phyloP scores from a whole-genome alignment of 2,888 invertebrate species.

The Leptinotarsa peninsularis region DNA sequence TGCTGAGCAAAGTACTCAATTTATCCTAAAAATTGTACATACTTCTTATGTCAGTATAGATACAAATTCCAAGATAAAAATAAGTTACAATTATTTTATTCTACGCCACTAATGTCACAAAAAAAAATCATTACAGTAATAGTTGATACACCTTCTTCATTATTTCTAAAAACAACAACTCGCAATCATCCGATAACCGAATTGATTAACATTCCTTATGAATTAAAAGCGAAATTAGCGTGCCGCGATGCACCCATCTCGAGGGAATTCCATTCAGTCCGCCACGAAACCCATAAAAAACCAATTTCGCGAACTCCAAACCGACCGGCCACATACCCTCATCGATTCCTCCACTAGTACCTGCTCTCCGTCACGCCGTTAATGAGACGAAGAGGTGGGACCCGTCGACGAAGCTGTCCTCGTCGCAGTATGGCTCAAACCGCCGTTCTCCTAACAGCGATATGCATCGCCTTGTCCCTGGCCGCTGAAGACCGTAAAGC shows the following conservation, averaged over 20 bases:
- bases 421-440: conserved; percentile 62
- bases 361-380: conserved; percentile 4
- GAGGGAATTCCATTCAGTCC: neutral
- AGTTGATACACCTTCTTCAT: too few relatives aligned
- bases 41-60: too few relatives aligned
- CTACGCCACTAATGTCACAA: too few relatives aligned
- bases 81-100: too few relatives aligned
- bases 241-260: neutral
- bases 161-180: too few relatives aligned
- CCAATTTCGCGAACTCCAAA: conserved; percentile 4
- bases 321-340: neutral
- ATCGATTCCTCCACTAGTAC: conserved; percentile 4
- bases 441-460: conserved; percentile 56
- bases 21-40: too few relatives aligned
- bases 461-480: conserved; percentile 52
- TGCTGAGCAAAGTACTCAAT: too few relatives aligned
- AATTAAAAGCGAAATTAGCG: neutral
- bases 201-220: neutral
- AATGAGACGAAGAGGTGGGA: conserved; percentile 39
- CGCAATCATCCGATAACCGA: too few relatives aligned
- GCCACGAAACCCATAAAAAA: neutral
- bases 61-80: too few relatives aligned
- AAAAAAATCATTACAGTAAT: too few relatives aligned
- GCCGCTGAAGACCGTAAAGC: conserved; percentile 56
- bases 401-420: conserved; percentile 31